These are phyloP conservation scores for Ephialtes manifestator DNA, from an alignment of 2,888 invertebrate species.

Conservation along the genomic window DNA sequence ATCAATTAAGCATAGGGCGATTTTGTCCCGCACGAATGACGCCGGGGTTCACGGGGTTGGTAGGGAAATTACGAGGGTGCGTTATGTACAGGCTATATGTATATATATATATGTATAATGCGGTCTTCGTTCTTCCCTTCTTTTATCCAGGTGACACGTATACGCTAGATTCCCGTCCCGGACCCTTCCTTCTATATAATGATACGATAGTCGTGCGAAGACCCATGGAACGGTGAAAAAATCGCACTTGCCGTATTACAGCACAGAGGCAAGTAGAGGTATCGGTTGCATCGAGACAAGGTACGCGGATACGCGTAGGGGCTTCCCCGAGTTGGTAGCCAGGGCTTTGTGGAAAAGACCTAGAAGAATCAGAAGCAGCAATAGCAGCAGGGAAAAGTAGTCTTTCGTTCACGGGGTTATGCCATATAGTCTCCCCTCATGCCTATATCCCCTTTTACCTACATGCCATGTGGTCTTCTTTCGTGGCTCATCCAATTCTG, in stretches of 20 bases:
- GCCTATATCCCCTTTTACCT: constrained; percentile 37
- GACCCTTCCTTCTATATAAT: constrained; percentile 43
- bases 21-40: constrained; percentile 2
- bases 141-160: constrained; percentile 46
- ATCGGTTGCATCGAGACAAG: constrained; percentile 78
- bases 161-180: constrained; percentile 41
- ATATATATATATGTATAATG: constrained; percentile 13
- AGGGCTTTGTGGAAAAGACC: constrained; percentile 67
- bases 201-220: constrained; percentile 69
- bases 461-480: constrained; percentile 66
- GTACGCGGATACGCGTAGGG: constrained; percentile 68
- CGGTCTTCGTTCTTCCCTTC: constrained; percentile 31
- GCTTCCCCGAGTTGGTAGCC: constrained; percentile 74
- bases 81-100: constrained; percentile 30
- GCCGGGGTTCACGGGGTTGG: constrained; percentile 43
- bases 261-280: constrained; percentile 68
- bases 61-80: constrained; percentile 35
- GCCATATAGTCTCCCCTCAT: constrained; percentile 65
- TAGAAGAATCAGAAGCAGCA: constrained; percentile 38
- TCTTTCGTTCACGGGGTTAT: constrained; percentile 70
- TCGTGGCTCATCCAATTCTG: constrained; percentile 66
- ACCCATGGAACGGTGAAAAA: constrained; percentile 63
- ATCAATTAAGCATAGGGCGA: constrained; percentile 20
- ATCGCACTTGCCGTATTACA: constrained; percentile 65
- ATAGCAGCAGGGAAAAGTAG: constrained; percentile 28